Evolutionary conservation across 2,888 invertebrate species (phyloP), one percentile per base, ranked within the genome.

Genomic region (Notodromas monacha): DNA sequence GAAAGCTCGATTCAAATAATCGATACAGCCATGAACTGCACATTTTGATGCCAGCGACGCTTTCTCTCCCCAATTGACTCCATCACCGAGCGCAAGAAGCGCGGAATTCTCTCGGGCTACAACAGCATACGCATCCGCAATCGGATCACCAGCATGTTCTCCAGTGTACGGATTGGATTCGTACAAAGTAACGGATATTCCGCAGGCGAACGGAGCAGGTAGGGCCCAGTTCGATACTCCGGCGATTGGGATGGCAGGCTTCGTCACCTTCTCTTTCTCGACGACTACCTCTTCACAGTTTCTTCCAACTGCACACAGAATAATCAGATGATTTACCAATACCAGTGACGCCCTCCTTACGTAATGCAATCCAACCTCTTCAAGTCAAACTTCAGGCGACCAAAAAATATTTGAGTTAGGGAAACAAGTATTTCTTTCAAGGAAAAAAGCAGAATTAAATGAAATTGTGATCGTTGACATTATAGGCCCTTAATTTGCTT

Each of bases 11-110:
- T 74, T 69, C 39, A 79, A 54, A 46, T 73, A 72, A 40, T 72
- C 67, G 38, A 77, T 57, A 40, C 69, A 67, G 14, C 74, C 77
- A 42, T 74, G 70, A 11, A 77, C 61, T 1, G 76, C 77, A 33
- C 73, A 70, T 38, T 70, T 58, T n/a, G 73, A 72, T 11, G 74
- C 74, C 38, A 72, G 51, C 34, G 68, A 61, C 13, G 76, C 69
- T 41, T 72, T 72, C 44, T 72, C 68, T 48, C 77, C 77, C 77
- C 77, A 79, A 50, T 79, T 77, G 2, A 77, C 77, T 14, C 77
- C 77, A 51, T 77, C 77, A 3, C 76, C 77, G 33, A 79, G 57
- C 10, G 68, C 67, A 46, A 77, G 53, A 33, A 74, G 57, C 11
- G 68, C 65, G 35, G 63, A 67, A 51, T 74, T 68, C n/a, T 56